A percentile compares a stretch with the other conserved stretches of the same genome.
phyloP scores from a whole-genome alignment of 2,113 vertebrate species.

The Formicarius rufipectus region DNA sequence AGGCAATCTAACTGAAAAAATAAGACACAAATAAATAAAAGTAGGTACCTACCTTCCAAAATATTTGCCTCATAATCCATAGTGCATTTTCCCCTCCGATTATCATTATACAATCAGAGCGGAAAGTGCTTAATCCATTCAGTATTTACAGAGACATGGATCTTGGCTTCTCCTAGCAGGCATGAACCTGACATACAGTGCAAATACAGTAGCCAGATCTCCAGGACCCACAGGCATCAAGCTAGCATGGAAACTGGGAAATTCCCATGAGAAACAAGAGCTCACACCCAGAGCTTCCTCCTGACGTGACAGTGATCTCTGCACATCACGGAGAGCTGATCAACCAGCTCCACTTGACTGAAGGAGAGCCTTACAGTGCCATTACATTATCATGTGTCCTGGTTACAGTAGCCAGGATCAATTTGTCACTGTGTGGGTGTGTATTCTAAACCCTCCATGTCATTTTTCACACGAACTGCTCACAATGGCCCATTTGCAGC shows the following conservation, averaged over 20 bases:
- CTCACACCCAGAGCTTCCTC: neutral
- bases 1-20: neutral
- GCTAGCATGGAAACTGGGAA: neutral
- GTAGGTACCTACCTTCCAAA: neutral
- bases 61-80: neutral
- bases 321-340: conserved; percentile 48
- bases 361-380: neutral
- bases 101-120: neutral
- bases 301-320: conserved; percentile 21
- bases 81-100: neutral
- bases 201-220: conserved; percentile 24
- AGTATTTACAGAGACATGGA: neutral
- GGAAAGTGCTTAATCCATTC: conserved; percentile 35
- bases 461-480: no score
- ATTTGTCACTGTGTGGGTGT: no score
- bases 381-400: neutral
- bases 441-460: no score
- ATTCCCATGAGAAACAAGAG: neutral
- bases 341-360: conserved; percentile 41
- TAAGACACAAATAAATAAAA: neutral
- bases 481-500: no score
- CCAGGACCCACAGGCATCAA: conserved; percentile 26
- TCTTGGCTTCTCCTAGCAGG: neutral
- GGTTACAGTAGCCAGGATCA: no score
- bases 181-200: neutral